Conservation (phyloP, 2,888 invertebrate genomes). For the Mesorhabditis sp. region DNA sequence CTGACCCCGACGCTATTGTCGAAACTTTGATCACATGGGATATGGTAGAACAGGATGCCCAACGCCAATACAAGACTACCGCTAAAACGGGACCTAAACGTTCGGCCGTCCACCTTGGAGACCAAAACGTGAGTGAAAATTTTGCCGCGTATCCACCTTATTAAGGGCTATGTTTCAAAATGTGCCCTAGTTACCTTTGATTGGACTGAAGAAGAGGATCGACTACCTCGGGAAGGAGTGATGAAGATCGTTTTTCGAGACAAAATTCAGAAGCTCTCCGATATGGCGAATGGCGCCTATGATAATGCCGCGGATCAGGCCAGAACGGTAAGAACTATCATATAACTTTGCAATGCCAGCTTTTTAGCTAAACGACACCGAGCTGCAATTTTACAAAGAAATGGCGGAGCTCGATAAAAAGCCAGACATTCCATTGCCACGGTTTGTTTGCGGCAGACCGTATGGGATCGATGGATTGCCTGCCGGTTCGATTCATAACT, state of each 20-base stretch:
- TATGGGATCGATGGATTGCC: not conserved
- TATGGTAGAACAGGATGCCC: not conserved
- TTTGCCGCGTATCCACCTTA: not conserved
- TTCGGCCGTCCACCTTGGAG: not conserved
- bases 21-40: not conserved
- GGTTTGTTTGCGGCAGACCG: not conserved
- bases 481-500: not conserved
- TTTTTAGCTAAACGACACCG: not conserved
- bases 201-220: not conserved
- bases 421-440: not conserved
- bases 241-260: not conserved
- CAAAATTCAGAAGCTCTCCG: too few species aligned
- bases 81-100: not conserved
- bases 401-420: not conserved
- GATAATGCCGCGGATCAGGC: constrained; percentile 1
- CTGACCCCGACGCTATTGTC: not conserved
- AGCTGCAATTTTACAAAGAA: not conserved
- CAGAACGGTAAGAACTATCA: too few species aligned
- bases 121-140: not conserved
- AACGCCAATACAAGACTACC: not conserved
- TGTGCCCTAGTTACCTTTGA: not conserved
- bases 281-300: not conserved
- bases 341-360: not conserved
- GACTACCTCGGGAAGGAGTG: not conserved
- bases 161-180: not conserved